Percentiles rank a stretch among this genome's conserved stretches.
Conservation (phyloP, 2,888 invertebrate genomes). For the Polyploca ridens region DNA sequence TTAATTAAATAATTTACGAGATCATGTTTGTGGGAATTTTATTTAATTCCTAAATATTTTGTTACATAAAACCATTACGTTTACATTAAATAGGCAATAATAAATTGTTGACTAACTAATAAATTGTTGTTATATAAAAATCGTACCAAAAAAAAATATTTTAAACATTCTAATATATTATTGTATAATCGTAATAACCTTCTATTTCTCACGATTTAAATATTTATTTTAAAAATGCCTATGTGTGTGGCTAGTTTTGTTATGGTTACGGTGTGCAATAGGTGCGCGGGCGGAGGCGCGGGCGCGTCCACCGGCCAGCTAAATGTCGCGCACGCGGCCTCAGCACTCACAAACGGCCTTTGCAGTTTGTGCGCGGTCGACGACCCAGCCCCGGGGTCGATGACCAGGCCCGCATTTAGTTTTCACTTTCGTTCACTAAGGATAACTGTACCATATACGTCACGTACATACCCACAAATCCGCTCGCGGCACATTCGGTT, state of each 20-base stretch:
- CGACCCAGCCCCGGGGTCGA: conserved; percentile 73
- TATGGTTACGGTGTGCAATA: conserved; percentile 53
- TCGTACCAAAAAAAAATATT: too few species aligned
- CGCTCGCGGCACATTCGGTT: conserved; percentile 50
- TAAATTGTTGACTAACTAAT: too few species aligned
- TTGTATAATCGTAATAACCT: not conserved
- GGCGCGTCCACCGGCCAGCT: conserved; percentile 51
- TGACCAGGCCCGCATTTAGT: conserved; percentile 80
- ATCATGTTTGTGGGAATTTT: too few species aligned
- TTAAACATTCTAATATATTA: not conserved
- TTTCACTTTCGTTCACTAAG: conserved; percentile 84
- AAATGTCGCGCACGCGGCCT: conserved; percentile 80
- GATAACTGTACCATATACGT: conserved; percentile 82
- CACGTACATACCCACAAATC: conserved; percentile 67
- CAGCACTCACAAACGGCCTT: conserved; percentile 83
- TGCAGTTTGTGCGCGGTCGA: conserved; percentile 82
- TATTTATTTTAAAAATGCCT: conserved; percentile 8
- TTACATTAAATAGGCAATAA: too few species aligned
- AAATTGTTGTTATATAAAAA: too few species aligned
- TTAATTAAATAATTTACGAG: too few species aligned
- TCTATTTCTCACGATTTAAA: conserved; percentile 7
- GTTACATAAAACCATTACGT: too few species aligned
- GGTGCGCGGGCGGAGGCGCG: conserved; percentile 55
- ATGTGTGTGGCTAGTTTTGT: conserved; percentile 16
- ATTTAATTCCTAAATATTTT: too few species aligned